Percentiles rank a stretch among this genome's conserved stretches.
Evolutionary conservation across 2,888 invertebrate genomes (phyloP).

Genomic region (Cordilura impudica): DNA sequence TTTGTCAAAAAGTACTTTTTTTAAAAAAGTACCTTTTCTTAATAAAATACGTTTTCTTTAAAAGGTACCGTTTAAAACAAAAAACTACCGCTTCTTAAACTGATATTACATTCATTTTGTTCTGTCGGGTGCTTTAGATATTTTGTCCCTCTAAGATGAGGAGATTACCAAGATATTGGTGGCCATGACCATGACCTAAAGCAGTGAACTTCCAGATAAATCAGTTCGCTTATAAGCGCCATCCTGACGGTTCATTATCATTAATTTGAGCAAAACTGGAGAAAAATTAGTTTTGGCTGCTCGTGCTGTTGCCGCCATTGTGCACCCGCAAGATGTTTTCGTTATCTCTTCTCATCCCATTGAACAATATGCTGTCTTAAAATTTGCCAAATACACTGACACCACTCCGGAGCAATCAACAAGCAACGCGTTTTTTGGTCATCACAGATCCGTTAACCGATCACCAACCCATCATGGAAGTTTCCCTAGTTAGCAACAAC

Average conservation of each 20-base stretch:
- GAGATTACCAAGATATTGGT: constrained; percentile 99
- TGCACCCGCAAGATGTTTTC: constrained; percentile 96
- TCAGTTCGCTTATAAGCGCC: constrained; percentile 97
- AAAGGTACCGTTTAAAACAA: too few species aligned
- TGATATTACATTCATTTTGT: too few species aligned
- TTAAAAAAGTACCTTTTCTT: too few species aligned
- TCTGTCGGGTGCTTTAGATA: constrained; percentile 98
- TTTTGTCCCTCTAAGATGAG: constrained; percentile 95
- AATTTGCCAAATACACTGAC: constrained; percentile 98
- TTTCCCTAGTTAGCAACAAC: constrained; percentile 99
- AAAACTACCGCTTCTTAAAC: too few species aligned
- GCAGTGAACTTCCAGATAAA: constrained; percentile 99
- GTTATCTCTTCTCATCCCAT: constrained; percentile 97
- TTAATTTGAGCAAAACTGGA: constrained; percentile 98
- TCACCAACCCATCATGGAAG: constrained; percentile 98
- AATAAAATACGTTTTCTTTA: too few species aligned
- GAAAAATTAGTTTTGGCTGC: constrained; percentile 98
- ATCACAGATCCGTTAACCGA: constrained; percentile 96
- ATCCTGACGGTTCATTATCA: constrained; percentile 95
- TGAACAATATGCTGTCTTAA: constrained; percentile 98
- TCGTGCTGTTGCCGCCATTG: constrained; percentile 98
- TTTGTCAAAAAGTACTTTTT: too few species aligned
- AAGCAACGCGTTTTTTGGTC: constrained; percentile 99
- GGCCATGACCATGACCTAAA: constrained; percentile 92
- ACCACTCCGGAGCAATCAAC: constrained; percentile 99